Evolutionary conservation across 2,888 invertebrate species (phyloP), one percentile per base, ranked within the genome.

Genomic region (Drosophila acutilabella): DNA sequence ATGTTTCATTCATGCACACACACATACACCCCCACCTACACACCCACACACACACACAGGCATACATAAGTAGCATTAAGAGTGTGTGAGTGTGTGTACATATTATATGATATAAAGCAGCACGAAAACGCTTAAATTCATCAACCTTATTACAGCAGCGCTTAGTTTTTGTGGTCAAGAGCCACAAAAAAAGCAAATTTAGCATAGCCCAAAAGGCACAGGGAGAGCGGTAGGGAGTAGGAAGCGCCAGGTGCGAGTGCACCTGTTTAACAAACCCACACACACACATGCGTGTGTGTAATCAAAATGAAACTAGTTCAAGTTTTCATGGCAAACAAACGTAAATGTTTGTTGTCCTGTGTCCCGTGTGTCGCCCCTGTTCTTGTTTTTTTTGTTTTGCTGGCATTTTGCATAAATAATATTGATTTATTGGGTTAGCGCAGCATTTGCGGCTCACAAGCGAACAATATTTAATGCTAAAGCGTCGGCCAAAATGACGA

Each of bases 381-480:
- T 62, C 33, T 42, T 64, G 45, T 59, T 47, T 23, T 23, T 48
- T 60, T 57, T 42, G 56, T 44, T 42, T 53, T 57, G 59, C 54
- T 69, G 51, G 47, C 71, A 65, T 87, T 82, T 87, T 84, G 88
- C 89, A 86, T 86, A 85, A 89, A 87, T 82, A 89, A 82, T 88
- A 88, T 88, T 89, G 88, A 88, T 88, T 88, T 88, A 88, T 85
- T 84, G 86, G 74, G 52, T 81, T 30, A 79, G 88, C 85, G 77
- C 81, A 82, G 69, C 78, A 83, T 88, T 82, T 88, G 84, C 70
- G 87, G 81, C 80, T 77, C 77, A 88, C 77, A 82, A 84, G 74
- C 80, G 78, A 70, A 65, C 81, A 52, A 88, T 83, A 78, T 74
- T 88, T 83, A 88, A 83, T 88, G 87, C 83, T 71, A 75, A 80